Evolutionary conservation across 1,140 invertebrate species (phyloP).

Genomic region (Xylocopa sonorina): DNA sequence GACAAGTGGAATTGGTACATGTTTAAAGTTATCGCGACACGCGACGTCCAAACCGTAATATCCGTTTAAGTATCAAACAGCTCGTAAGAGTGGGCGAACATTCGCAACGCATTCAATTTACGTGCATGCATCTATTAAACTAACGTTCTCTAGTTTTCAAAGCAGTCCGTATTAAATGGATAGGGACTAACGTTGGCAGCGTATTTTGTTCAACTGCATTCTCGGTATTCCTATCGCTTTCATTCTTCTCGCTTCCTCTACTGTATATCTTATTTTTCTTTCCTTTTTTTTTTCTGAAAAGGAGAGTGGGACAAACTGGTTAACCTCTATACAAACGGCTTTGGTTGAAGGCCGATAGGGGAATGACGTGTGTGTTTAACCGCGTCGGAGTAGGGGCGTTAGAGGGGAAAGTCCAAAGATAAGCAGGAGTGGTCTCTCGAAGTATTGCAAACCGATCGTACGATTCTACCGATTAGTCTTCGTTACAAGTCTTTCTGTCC

Average conservation of each 20-base stretch:
- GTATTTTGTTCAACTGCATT: slow-evolving; percentile 31
- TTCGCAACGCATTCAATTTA: not conserved
- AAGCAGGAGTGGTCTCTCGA: slow-evolving; percentile 72
- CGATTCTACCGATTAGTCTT: slow-evolving; percentile 57
- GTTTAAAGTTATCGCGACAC: not conserved
- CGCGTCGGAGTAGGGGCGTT: slow-evolving; percentile 60
- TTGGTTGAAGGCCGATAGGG: slow-evolving; percentile 58
- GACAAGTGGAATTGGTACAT: not conserved
- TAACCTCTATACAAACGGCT: slow-evolving; percentile 75
- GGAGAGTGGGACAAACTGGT: slow-evolving; percentile 82
- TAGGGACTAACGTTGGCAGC: slow-evolving; percentile 4
- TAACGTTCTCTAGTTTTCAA: slow-evolving; percentile 8
- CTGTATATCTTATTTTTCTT: slow-evolving; percentile 30
- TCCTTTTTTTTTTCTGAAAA: slow-evolving; percentile 71
- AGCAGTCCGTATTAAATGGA: not conserved
- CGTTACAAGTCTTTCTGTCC: slow-evolving; percentile 18
- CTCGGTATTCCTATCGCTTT: slow-evolving; percentile 42
- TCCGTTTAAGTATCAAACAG: slow-evolving; percentile 36
- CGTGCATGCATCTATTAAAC: slow-evolving; percentile 17
- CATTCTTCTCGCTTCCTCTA: slow-evolving; percentile 36
- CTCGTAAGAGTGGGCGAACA: not conserved
- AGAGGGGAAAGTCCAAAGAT: slow-evolving; percentile 80
- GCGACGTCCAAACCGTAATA: not conserved
- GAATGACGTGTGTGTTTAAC: slow-evolving; percentile 48
- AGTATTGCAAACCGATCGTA: slow-evolving; percentile 62